Evolutionary conservation across 2,113 vertebrate species (phyloP).

Genomic region (Zosterops borbonicus): DNA sequence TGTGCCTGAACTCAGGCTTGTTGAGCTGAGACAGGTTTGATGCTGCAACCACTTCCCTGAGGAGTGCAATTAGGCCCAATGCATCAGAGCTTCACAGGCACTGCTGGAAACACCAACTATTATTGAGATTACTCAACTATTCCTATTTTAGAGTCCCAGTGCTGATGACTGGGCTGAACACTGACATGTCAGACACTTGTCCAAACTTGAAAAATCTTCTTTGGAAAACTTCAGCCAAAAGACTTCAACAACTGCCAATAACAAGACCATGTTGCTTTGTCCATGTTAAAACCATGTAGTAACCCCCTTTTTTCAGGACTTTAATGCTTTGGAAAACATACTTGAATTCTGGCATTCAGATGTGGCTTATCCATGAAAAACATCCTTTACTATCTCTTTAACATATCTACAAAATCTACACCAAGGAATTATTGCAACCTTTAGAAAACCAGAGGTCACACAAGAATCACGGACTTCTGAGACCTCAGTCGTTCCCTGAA

Average conservation of each 20-base stretch:
- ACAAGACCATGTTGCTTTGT: neutral
- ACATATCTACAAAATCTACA: neutral
- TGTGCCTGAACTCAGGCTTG: neutral
- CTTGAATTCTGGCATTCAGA: neutral
- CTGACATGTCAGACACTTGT: neutral
- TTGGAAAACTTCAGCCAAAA: neutral
- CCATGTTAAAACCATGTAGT: neutral
- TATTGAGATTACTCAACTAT: neutral
- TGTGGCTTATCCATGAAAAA: neutral
- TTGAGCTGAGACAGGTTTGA: neutral
- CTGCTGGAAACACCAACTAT: neutral
- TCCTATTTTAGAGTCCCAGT: neutral
- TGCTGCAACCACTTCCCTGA: neutral
- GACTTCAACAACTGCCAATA: neutral
- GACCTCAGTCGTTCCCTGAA: neutral
- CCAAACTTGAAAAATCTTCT: neutral
- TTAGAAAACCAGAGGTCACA: neutral
- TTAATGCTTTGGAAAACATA: neutral
- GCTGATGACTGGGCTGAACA: neutral
- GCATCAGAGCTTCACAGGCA: neutral
- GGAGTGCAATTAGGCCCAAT: neutral
- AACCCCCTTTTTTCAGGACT: neutral
- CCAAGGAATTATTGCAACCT: neutral
- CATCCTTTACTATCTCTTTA: neutral
- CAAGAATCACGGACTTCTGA: neutral